Percentiles rank a stretch among this genome's conserved stretches.
Conservation (phyloP, 2,113 vertebrate genomes). For the Equus przewalskii region DNA sequence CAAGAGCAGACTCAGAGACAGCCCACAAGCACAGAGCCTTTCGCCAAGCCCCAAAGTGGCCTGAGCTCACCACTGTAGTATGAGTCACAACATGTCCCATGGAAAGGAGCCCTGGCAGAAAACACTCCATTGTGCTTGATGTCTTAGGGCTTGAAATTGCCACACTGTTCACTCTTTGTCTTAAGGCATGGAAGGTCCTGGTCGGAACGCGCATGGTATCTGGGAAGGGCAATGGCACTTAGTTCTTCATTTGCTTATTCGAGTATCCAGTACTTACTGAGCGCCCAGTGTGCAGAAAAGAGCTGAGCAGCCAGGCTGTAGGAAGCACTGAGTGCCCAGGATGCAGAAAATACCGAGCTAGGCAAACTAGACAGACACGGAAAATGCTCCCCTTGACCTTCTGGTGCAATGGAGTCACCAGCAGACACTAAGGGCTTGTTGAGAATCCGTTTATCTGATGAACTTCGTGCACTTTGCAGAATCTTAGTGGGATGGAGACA, state of each 20-base stretch:
- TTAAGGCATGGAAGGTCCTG: background rate
- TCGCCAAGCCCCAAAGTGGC: background rate
- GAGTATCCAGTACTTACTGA: background rate
- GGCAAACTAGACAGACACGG: rapidly evolving
- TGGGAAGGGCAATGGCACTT: background rate
- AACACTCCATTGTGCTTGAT: background rate
- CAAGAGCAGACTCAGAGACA: background rate
- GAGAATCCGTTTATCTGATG: background rate
- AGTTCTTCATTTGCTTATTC: background rate
- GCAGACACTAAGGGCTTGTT: background rate
- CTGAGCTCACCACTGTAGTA: rapidly evolving
- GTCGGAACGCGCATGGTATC: background rate
- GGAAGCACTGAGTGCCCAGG: background rate
- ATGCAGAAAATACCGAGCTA: background rate
- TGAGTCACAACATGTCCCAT: rapidly evolving
- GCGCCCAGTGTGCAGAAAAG: background rate
- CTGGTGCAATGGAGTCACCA: rapidly evolving
- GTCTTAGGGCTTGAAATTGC: background rate
- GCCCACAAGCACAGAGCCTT: background rate
- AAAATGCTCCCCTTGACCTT: background rate
- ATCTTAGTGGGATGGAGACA: background rate
- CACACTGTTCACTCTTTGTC: background rate
- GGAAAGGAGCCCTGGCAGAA: background rate
- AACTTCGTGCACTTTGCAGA: background rate
- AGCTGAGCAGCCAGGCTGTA: background rate